Evolutionary conservation across 2,113 vertebrate genomes (phyloP).

Genomic region (Desmodus rotundus): DNA sequence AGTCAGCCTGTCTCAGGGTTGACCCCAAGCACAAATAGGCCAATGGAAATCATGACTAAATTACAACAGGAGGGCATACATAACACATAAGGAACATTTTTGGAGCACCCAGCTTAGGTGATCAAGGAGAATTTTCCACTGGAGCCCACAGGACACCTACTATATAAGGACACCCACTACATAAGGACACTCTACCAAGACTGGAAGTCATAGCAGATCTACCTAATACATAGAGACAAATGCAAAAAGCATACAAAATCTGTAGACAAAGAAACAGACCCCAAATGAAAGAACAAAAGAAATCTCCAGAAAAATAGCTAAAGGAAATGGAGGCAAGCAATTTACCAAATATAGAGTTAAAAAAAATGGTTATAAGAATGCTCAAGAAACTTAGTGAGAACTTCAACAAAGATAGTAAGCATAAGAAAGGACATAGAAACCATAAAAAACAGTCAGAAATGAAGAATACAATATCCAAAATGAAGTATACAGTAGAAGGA

Average conservation of each 20-base stretch:
- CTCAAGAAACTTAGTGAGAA: background rate
- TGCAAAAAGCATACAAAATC: background rate
- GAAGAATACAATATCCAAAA: no score
- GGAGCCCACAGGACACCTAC: background rate
- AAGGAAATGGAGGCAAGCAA: background rate
- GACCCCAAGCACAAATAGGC: no score
- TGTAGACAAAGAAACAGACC: background rate
- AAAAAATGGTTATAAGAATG: background rate
- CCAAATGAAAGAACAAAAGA: background rate
- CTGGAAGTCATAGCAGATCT: background rate
- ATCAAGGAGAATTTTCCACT: background rate
- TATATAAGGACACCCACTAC: background rate
- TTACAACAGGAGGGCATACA: no score
- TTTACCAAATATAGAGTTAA: background rate
- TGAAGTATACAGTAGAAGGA: no score
- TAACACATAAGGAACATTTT: background rate
- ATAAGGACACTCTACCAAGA: background rate
- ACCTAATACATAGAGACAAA: background rate
- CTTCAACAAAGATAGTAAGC: no score
- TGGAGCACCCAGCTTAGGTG: background rate
- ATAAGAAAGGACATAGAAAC: no score
- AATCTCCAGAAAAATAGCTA: background rate
- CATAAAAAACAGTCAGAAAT: no score
- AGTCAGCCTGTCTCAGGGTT: no score
- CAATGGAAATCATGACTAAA: no score